These are phyloP conservation scores for Lagorchestes hirsutus DNA, from an alignment of 2,797 vertebrate species.

Conservation along the genomic window DNA sequence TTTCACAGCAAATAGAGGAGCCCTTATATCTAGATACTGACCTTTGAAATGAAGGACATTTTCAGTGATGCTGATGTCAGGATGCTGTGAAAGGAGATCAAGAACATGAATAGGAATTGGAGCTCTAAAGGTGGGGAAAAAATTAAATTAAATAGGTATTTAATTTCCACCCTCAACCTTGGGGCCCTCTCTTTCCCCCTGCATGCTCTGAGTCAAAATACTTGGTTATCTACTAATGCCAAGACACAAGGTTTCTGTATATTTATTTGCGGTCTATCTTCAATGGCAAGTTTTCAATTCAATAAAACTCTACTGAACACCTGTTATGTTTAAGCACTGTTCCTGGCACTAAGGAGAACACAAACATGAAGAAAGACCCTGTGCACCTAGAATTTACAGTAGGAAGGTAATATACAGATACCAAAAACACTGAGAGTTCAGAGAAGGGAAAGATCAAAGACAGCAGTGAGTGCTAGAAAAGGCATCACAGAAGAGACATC, in stretches of 20 bases:
- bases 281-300: background rate
- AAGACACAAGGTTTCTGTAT: background rate
- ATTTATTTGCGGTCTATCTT: background rate
- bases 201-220: background rate
- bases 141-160: slow-evolving; percentile 39
- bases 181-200: background rate
- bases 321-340: background rate
- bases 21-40: slow-evolving; percentile 71
- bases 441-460: background rate
- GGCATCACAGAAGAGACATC: background rate
- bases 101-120: slow-evolving; percentile 13
- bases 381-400: background rate
- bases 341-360: background rate
- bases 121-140: slow-evolving; percentile 53
- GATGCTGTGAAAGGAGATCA: slow-evolving; percentile 88
- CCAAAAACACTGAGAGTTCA: background rate
- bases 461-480: background rate
- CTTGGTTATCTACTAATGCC: background rate
- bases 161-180: slow-evolving; percentile 29
- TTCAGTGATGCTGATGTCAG: slow-evolving; percentile 89
- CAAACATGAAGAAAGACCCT: background rate
- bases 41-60: slow-evolving; percentile 94
- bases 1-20: background rate
- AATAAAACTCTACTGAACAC: background rate
- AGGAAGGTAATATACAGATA: background rate